Evolutionary conservation across 2,888 invertebrate species (phyloP).

Genomic region (Drosophila falleni): DNA sequence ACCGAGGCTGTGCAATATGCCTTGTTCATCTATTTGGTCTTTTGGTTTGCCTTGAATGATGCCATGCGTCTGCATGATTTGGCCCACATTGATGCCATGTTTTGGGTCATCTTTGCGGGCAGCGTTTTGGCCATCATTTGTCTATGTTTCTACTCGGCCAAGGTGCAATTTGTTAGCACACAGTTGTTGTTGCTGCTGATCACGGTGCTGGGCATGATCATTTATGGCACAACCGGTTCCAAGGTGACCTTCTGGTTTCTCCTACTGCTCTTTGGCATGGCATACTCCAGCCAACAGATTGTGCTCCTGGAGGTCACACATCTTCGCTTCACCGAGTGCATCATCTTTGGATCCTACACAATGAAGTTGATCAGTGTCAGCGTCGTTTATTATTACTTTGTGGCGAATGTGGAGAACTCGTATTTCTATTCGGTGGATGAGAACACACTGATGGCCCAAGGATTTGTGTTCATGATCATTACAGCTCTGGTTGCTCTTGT

Average conservation of each 20-base stretch:
- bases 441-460: slow-evolving; percentile 82
- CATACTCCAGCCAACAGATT: slow-evolving; percentile 78
- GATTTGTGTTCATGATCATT: slow-evolving; percentile 82
- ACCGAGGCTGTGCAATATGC: slow-evolving; percentile 81
- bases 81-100: slow-evolving; percentile 72
- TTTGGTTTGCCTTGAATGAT: slow-evolving; percentile 82
- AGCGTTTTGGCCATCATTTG: slow-evolving; percentile 58
- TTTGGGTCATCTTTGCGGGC: slow-evolving; percentile 81
- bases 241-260: slow-evolving; percentile 80
- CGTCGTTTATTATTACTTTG: slow-evolving; percentile 80
- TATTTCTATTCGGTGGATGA: slow-evolving; percentile 81
- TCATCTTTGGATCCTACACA: slow-evolving; percentile 73
- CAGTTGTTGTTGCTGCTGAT: slow-evolving; percentile 68
- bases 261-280: slow-evolving; percentile 77
- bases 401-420: slow-evolving; percentile 76
- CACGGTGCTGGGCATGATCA: slow-evolving; percentile 77
- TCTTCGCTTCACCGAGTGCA: slow-evolving; percentile 75
- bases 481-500: slow-evolving; percentile 77
- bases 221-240: slow-evolving; percentile 64
- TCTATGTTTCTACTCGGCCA: slow-evolving; percentile 75
- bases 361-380: slow-evolving; percentile 74
- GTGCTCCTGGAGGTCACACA: slow-evolving; percentile 80
- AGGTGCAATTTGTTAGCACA: slow-evolving; percentile 77
- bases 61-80: slow-evolving; percentile 70
- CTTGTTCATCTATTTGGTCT: slow-evolving; percentile 80